Base-by-base conservation (phyloP, 1,140 invertebrate genomes). In the Tyrophagus putrescentiae region DNA sequence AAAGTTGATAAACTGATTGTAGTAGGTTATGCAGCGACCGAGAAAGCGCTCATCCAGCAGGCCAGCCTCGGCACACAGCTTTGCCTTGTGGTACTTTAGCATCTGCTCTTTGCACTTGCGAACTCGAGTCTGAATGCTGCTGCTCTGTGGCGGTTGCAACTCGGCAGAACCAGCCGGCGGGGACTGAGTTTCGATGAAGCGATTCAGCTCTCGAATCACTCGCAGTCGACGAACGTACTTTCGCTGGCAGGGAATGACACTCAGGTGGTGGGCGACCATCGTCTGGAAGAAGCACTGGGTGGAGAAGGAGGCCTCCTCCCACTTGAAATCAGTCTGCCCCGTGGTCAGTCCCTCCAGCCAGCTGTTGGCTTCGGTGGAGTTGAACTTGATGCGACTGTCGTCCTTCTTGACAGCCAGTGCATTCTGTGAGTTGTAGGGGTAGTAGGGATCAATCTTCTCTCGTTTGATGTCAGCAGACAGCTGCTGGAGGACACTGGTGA, bases 281-380 rank as follows among this genome's bases (percentile, higher is more conserved):
- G 87, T 83, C 73, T 92, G 76, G 71, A 83, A 94, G 72, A 94
- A 95, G 67, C 85, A 84, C 70, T 94, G 86, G 0, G 86, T 90
- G 3, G 88, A 80, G 72, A 95, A 95, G 62, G 71, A 76, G 28
- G 62, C 31, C 21, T 62, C 21, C 28, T 44, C 11, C 41, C 36
- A 31, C 9, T 7, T 3, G 3, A 34, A n/a, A 27, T 34, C 13
- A 4, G 21, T 52, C 16, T 52, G 39, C 13, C 29, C 29, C 3
- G 32, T 16, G 4, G 11, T 32, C n/a, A 31, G 7, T 9, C 44
- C 5, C 21, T 18, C 57, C 13, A 62, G 33, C 52, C 54, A 61
- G 53, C 52, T 62, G 27, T 63, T 64, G 3, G 64, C 57, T 42
- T 57, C 42, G 11, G 71, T 70, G 68, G 67, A 65, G 64, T n/a